Percentiles rank a stretch among this genome's conserved stretches.
Conservation (phyloP, 2,888 invertebrate genomes). For the Cantharis lateralis region DNA sequence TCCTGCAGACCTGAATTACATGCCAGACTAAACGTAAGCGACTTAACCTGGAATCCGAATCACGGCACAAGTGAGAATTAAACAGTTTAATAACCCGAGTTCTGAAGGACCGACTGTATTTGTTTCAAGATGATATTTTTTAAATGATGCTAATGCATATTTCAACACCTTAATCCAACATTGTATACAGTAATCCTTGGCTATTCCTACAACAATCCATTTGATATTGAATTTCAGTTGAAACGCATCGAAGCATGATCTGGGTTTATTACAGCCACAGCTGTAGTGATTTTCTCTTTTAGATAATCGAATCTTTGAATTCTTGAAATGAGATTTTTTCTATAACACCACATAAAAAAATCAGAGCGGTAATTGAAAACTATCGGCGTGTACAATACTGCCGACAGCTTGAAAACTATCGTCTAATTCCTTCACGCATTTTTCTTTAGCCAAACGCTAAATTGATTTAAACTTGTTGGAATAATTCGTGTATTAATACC, state of each 20-base stretch:
- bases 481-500: neutral
- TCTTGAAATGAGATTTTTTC: neutral
- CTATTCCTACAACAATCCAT: neutral
- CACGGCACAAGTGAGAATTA: too few species aligned
- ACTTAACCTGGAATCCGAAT: too few species aligned
- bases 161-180: neutral
- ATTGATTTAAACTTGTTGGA: neutral
- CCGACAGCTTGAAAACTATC: neutral
- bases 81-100: too few species aligned
- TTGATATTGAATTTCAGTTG: conserved; percentile 2
- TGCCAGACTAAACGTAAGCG: too few species aligned
- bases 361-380: neutral
- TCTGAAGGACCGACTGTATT: too few species aligned
- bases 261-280: conserved; percentile 2
- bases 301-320: neutral
- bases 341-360: neutral
- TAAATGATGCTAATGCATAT: neutral
- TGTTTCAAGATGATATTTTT: too few species aligned
- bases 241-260: neutral
- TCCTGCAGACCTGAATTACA: too few species aligned
- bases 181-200: neutral
- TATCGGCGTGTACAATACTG: neutral
- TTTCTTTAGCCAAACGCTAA: neutral
- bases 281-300: conserved; percentile 1
- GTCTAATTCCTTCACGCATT: neutral